phyloP scores from a whole-genome alignment of 2,888 invertebrate species.

The Acleris sparsana region DNA sequence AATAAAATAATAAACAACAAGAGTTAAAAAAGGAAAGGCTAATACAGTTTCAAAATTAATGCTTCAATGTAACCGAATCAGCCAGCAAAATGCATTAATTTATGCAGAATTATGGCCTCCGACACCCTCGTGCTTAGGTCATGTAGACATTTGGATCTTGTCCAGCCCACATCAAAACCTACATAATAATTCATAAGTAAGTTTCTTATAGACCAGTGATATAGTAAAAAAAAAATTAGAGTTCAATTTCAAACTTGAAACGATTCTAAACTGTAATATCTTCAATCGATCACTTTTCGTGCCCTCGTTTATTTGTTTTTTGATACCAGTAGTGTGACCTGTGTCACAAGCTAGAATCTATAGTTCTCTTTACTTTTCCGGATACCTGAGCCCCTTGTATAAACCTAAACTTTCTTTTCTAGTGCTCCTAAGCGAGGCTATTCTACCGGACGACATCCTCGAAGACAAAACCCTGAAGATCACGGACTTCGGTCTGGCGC shows the following conservation, averaged over 20 bases:
- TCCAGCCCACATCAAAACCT: conserved; percentile 31
- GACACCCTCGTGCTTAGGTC: conserved; percentile 33
- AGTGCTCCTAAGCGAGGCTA: conserved; percentile 93
- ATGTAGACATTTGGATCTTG: conserved; percentile 26
- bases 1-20: neutral
- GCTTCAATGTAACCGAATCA: conserved; percentile 1
- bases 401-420: conserved; percentile 54
- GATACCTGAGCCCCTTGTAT: neutral
- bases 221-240: neutral
- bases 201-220: neutral
- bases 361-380: no score
- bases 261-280: no score
- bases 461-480: conserved; percentile 97
- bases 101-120: conserved; percentile 28
- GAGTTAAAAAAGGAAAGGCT: no score
- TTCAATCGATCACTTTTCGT: no score
- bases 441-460: conserved; percentile 90
- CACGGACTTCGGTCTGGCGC: conserved; percentile 97
- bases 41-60: neutral
- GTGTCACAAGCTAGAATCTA: no score
- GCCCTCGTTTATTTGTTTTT: no score
- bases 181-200: conserved; percentile 12
- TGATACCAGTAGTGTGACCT: no score
- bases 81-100: conserved; percentile 20
- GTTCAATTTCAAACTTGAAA: no score